Percentiles rank a stretch among this genome's conserved stretches.
Evolutionary conservation across 1,140 invertebrate genomes (phyloP).

Genomic region (Melitaea cinxia): DNA sequence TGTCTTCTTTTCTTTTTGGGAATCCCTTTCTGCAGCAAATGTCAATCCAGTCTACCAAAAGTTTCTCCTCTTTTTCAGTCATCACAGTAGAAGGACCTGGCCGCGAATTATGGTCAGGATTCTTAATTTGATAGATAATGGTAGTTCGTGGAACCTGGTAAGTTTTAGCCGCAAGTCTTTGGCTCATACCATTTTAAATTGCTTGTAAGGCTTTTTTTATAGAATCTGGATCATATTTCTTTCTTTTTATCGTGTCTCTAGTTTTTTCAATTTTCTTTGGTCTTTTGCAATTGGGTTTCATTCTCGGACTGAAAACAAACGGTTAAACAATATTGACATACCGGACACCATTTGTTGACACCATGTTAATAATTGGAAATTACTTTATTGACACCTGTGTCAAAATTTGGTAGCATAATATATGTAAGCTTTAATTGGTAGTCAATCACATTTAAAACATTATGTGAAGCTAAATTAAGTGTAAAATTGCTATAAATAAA

Average conservation of each 20-base stretch:
- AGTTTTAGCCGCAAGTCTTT: constrained; percentile 35
- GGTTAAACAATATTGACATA: no score
- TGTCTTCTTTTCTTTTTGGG: constrained; percentile 38
- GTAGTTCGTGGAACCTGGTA: constrained; percentile 32
- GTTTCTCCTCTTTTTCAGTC: constrained; percentile 32
- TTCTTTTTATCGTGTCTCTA: no score
- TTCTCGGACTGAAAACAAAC: no score
- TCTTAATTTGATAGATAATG: constrained; percentile 34
- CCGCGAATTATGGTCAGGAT: constrained; percentile 5
- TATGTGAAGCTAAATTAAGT: no score
- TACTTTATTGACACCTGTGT: no score
- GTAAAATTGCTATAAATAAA: constrained; percentile 10
- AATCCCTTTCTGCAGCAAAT: constrained; percentile 35
- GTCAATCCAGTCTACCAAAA: constrained; percentile 33
- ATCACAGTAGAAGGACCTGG: constrained; percentile 14
- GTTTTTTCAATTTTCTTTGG: no score
- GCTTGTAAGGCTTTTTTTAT: background rate
- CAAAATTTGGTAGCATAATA: no score
- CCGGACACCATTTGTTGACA: no score
- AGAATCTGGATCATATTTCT: background rate
- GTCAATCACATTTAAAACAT: no score
- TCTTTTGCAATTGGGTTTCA: no score
- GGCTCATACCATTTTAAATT: constrained; percentile 30
- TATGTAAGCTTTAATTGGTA: background rate
- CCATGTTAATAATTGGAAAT: no score